phyloP scores from a whole-genome alignment of 2,113 vertebrate species.

The Prionailurus bengalensis region DNA sequence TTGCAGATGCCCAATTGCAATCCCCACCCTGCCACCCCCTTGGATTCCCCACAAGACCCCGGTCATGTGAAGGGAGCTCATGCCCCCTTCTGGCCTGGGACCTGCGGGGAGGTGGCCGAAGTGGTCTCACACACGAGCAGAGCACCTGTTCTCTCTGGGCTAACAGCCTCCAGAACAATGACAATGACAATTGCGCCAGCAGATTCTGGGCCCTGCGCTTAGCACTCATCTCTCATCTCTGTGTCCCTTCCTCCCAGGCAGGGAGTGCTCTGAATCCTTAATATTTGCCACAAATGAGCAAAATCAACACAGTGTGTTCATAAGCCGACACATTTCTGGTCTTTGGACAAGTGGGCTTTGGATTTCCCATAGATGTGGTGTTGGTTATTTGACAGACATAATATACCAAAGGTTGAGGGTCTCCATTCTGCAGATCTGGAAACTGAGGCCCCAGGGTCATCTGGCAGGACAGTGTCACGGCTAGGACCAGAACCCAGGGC shows the following conservation, averaged over 20 bases:
- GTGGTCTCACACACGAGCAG: background rate
- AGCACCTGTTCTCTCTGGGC: background rate
- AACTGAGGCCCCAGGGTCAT: background rate
- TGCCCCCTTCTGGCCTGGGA: background rate
- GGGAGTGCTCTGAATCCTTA: background rate
- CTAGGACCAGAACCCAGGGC: background rate
- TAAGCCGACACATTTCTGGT: background rate
- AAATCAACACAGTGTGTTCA: background rate
- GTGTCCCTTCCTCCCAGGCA: background rate
- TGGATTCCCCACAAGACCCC: background rate
- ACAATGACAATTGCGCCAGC: too few species aligned
- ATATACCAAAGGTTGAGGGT: background rate
- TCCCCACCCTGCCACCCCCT: background rate
- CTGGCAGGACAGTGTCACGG: background rate
- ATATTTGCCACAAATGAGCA: background rate
- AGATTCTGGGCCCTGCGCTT: background rate
- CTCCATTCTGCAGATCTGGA: background rate
- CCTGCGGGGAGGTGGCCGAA: background rate
- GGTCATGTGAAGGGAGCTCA: too few species aligned
- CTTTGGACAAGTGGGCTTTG: background rate
- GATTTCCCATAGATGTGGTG: background rate
- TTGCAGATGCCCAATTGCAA: background rate
- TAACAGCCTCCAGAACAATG: background rate
- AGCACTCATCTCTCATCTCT: background rate
- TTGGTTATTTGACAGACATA: background rate